Conservation (phyloP, 2,888 invertebrate species). For the Cheilosia pagana region DNA sequence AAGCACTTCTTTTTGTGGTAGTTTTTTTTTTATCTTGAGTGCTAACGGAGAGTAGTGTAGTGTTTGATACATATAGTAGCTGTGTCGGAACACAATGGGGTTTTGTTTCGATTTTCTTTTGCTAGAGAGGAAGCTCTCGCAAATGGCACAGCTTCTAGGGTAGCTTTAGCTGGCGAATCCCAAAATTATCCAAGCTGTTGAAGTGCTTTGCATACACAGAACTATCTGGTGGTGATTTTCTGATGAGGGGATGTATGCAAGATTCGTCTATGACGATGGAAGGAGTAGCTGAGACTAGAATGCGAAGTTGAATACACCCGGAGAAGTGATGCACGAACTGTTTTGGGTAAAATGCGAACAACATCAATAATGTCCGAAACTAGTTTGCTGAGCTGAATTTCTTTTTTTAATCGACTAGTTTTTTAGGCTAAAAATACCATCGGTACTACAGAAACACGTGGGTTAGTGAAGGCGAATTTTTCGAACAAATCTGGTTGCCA, state of each 20-base stretch:
- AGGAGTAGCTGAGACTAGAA: background rate
- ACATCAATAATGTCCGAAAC: no score
- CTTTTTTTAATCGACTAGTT: no score
- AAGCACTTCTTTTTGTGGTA: constrained; percentile 18
- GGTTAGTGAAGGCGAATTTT: no score
- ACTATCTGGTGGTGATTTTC: constrained; percentile 53
- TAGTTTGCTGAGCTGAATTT: no score
- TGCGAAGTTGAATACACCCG: no score
- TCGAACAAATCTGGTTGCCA: no score
- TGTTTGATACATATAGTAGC: constrained; percentile 37
- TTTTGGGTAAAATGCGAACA: no score
- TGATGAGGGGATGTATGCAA: background rate
- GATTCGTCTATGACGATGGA: background rate
- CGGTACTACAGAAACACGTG: no score
- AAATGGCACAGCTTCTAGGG: constrained; percentile 20
- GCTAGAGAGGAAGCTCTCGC: background rate
- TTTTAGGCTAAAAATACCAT: no score
- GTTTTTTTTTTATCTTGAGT: constrained; percentile 36
- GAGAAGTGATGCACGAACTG: no score
- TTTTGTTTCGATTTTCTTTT: constrained; percentile 34
- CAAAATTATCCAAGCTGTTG: constrained; percentile 50
- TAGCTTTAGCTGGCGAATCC: constrained; percentile 16
- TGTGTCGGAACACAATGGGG: constrained; percentile 52
- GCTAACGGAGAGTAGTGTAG: constrained; percentile 25
- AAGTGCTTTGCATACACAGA: constrained; percentile 68